Conservation (phyloP, 2,113 vertebrate species). For the Labeo rohita region DNA sequence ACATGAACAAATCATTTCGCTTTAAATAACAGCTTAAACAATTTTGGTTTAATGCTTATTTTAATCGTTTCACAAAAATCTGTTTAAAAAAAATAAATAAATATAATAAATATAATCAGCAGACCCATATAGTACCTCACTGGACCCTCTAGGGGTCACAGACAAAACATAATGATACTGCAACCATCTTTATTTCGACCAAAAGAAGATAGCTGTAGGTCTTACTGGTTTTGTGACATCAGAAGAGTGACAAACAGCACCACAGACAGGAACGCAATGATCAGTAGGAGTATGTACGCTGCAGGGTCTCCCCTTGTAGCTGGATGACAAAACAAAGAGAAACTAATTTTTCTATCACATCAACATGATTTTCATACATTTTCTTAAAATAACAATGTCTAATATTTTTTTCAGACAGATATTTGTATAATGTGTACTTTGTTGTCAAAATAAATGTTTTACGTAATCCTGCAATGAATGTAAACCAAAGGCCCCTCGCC, state of each 20-base stretch:
- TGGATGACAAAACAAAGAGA: constrained; percentile 68
- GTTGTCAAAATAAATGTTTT: neutral
- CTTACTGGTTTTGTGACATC: constrained; percentile 88
- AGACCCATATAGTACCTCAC: neutral
- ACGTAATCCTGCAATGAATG: neutral
- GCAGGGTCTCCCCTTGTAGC: constrained; percentile 68
- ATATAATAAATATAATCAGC: no score
- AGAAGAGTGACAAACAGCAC: constrained; percentile 82
- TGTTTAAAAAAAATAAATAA: no score
- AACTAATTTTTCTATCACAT: neutral
- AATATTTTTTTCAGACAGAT: neutral
- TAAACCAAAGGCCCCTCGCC: neutral
- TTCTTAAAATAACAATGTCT: neutral
- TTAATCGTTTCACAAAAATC: no score
- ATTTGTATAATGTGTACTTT: neutral
- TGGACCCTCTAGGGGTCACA: neutral
- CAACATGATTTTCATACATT: neutral
- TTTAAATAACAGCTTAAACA: neutral
- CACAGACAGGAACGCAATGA: constrained; percentile 81
- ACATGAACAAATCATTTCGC: neutral
- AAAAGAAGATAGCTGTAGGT: neutral
- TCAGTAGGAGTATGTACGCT: constrained; percentile 79
- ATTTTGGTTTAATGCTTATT: no score
- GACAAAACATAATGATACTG: neutral
- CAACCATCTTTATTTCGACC: neutral